Percentiles rank a stretch among this genome's conserved stretches.
phyloP scores from a whole-genome alignment of 2,113 vertebrate genomes.

The Dinomys branickii region DNA sequence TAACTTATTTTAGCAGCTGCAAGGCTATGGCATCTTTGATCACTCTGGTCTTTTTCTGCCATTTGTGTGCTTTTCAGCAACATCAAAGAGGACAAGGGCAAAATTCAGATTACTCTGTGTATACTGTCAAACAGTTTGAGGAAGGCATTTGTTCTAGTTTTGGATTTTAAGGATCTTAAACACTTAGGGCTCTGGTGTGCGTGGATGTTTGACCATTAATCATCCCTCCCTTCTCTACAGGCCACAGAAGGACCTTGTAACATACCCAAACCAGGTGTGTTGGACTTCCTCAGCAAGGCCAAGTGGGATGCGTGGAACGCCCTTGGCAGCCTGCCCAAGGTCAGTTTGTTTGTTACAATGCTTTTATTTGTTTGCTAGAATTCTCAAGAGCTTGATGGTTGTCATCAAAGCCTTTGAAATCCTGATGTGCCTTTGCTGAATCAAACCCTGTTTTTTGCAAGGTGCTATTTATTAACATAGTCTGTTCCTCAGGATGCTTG shows the following conservation, averaged over 20 bases:
- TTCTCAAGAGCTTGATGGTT: background rate
- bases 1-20: background rate
- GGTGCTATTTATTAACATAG: background rate
- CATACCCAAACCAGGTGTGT: slow-evolving; percentile 91
- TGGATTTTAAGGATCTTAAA: background rate
- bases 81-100: background rate
- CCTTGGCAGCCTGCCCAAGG: slow-evolving; percentile 91
- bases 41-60: background rate
- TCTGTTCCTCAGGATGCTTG: background rate
- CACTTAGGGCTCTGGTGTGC: background rate
- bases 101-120: background rate
- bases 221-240: slow-evolving; percentile 79
- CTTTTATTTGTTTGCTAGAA: background rate
- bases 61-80: background rate
- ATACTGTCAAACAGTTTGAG: background rate
- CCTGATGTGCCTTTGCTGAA: background rate
- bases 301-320: slow-evolving; percentile 96
- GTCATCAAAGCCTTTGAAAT: background rate
- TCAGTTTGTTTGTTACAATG: slow-evolving; percentile 62
- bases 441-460: background rate
- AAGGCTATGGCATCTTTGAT: background rate
- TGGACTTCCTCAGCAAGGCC: slow-evolving; percentile 94
- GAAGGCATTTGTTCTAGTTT: background rate
- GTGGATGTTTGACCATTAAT: background rate
- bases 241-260: slow-evolving; percentile 93